Conservation (phyloP, 1,140 invertebrate genomes). For the Panagrolaimus sp. region DNA sequence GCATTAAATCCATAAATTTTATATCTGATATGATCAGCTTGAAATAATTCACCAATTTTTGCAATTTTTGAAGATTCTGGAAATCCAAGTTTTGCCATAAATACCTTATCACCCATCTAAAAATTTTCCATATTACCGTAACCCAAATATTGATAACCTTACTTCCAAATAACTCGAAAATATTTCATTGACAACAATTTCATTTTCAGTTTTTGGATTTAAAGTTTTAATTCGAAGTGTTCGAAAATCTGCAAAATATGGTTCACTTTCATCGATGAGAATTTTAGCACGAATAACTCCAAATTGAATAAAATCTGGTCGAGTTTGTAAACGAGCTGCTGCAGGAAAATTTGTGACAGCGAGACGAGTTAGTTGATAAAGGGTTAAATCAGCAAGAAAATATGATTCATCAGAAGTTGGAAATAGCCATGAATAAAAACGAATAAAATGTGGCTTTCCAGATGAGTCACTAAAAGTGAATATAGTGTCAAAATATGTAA, state of each 20-base stretch:
- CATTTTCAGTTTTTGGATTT: not conserved
- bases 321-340: not conserved
- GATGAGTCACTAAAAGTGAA: not conserved
- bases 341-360: not conserved
- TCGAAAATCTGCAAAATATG: not conserved
- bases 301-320: not conserved
- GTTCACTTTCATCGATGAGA: not conserved
- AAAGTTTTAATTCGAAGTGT: not conserved
- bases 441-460: not conserved
- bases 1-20: not conserved
- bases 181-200: not conserved
- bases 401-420: not conserved
- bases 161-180: constrained; percentile 1
- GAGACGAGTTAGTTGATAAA: not conserved
- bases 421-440: not conserved
- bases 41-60: not conserved
- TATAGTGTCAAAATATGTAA: no score
- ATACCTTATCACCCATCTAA: not conserved
- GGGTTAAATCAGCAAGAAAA: not conserved
- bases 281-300: not conserved
- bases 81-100: not conserved
- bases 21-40: not conserved
- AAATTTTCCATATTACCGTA: not conserved
- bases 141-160: no score
- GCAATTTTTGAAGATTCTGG: not conserved